These are phyloP conservation scores for Dendronephthya gigantea DNA, from an alignment of 64 coral and sea anemone genomes.

Conservation along the genomic window DNA sequence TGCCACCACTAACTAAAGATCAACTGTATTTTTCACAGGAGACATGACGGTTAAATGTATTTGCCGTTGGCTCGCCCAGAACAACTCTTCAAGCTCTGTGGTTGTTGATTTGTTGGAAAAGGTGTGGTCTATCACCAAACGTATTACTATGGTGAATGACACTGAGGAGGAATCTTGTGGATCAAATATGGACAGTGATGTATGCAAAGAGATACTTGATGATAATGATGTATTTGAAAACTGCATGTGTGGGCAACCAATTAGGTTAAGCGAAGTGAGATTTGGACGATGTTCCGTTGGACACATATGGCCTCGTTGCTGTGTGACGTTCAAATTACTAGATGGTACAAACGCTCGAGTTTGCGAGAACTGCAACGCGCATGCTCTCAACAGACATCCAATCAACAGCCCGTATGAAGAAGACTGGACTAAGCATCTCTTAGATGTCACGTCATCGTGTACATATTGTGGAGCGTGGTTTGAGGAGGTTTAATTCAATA, in stretches of 20 bases:
- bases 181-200: not conserved
- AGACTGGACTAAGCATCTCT: conserved; percentile 1
- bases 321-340: not conserved
- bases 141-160: not conserved
- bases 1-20: too few relatives aligned
- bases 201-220: not conserved
- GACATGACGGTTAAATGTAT: not conserved
- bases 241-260: conserved; percentile 5
- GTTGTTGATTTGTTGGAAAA: not conserved
- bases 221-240: not conserved
- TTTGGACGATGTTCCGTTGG: not conserved
- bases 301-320: not conserved
- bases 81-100: not conserved
- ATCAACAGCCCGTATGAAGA: not conserved
- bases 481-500: not conserved
- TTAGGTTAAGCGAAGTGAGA: not conserved
- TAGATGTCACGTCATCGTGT: not conserved
- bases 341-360: not conserved
- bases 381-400: not conserved
- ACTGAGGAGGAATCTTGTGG: not conserved
- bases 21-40: not conserved
- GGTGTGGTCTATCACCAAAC: not conserved
- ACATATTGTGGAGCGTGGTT: not conserved
- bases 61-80: not conserved
- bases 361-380: not conserved